Evolutionary conservation across 1,140 invertebrate species (phyloP), one percentile per base, ranked within the genome.

Genomic region (Pristionchus pacificus): DNA sequence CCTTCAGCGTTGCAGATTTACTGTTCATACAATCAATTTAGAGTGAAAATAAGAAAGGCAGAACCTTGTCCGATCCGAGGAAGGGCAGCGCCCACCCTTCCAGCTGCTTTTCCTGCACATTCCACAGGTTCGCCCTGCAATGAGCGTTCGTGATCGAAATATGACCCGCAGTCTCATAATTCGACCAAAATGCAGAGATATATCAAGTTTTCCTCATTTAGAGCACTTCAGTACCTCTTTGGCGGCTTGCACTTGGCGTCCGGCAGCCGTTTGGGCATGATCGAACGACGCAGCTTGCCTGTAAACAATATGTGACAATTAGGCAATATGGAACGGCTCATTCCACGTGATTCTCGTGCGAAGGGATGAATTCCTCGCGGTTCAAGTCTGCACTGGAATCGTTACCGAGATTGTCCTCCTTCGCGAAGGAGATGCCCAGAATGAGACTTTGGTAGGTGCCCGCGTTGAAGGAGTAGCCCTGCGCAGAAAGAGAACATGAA

Each of bases 31-130:
- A n/a, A n/a, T n/a, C n/a, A n/a, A n/a, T n/a, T n/a, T n/a, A n/a
- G n/a, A n/a, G n/a, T n/a, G n/a, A n/a, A n/a, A n/a, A n/a, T n/a
- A n/a, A n/a, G n/a, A n/a, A n/a, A n/a, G n/a, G n/a, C n/a, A n/a
- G n/a, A n/a, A 49, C 38, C 38, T 49, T 49, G 87, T 97, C 94
- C 27, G 90, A 87, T 10, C 91, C 91, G 0, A 88, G 88, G 84
- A 95, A 95, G 15, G 90, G 88, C 1, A 91, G 57, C 77, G 89
- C 90, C 88, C 89, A 93, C 19, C 87, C 87, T 60, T 88, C 81
- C 1, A 88, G 85, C 28, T 89, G 83, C 1, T 87, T 74, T 66
- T 86, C 88, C 63, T 72, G 60, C 15, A 61, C 66, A 15, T 87
- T 87, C 80, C 91, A 91, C 14, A 93, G 72, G 1, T 85, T 62